Percentiles rank a stretch among this genome's conserved stretches.
These are phyloP conservation scores for Sesia apiformis DNA, from an alignment of 2,888 invertebrate genomes.

Conservation along the genomic window DNA sequence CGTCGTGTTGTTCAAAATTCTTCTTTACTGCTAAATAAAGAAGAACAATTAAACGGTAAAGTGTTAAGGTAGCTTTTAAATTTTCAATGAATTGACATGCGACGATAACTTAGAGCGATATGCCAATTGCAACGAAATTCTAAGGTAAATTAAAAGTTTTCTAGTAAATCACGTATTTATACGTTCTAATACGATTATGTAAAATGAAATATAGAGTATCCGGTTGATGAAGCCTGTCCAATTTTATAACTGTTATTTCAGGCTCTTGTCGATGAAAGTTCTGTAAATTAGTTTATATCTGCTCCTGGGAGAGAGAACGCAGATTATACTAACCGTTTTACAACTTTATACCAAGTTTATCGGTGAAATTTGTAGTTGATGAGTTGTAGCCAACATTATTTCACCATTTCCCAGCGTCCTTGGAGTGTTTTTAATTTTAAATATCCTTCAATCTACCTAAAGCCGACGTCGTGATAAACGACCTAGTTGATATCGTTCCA, in stretches of 20 bases:
- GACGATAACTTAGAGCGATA: too few relatives aligned
- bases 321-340: neutral
- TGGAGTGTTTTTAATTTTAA: constrained; percentile 9
- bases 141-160: too few relatives aligned
- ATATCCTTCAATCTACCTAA: constrained; percentile 9
- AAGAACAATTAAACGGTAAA: too few relatives aligned
- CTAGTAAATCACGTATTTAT: too few relatives aligned
- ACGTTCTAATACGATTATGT: too few relatives aligned
- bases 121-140: too few relatives aligned
- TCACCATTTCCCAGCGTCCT: neutral
- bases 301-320: neutral
- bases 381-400: neutral
- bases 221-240: neutral
- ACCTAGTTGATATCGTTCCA: constrained; percentile 14
- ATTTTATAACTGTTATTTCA: neutral
- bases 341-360: neutral
- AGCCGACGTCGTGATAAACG: constrained; percentile 6
- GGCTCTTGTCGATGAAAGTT: neutral
- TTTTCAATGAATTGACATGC: too few relatives aligned
- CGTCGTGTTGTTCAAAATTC: too few relatives aligned
- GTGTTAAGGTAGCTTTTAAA: too few relatives aligned
- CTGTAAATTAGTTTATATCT: neutral
- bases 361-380: neutral
- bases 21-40: too few relatives aligned
- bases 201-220: neutral